phyloP scores from a whole-genome alignment of 2,797 vertebrate species.

The Parotocinclus haroldoi region DNA sequence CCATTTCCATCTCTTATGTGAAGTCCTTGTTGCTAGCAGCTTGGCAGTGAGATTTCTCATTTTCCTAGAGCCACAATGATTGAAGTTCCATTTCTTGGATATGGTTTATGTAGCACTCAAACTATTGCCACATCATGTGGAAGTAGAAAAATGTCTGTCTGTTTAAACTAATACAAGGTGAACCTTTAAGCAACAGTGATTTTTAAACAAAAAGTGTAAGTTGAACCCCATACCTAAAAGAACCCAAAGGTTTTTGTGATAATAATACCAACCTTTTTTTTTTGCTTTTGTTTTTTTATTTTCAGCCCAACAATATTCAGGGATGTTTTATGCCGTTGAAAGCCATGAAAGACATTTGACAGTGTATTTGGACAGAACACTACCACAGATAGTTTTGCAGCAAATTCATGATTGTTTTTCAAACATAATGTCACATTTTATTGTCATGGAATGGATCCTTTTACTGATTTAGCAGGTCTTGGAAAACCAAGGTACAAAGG shows the following conservation, averaged over 20 bases:
- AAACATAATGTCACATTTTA: neutral
- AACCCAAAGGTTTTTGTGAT: constrained; percentile 4
- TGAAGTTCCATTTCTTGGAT: neutral
- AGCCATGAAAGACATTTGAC: constrained; percentile 23
- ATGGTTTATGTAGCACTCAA: too few relatives aligned
- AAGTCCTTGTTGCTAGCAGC: neutral
- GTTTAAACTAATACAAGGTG: constrained; percentile 14
- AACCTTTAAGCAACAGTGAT: constrained; percentile 3
- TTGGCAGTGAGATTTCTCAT: neutral
- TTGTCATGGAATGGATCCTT: too few relatives aligned
- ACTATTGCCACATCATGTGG: neutral
- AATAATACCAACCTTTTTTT: neutral
- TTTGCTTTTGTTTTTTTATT: constrained; percentile 3
- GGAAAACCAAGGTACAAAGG: too few relatives aligned
- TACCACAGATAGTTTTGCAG: neutral
- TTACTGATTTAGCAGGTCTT: too few relatives aligned
- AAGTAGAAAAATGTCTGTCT: neutral
- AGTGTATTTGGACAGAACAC: neutral
- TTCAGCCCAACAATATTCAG: constrained; percentile 14
- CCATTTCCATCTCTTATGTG: neutral
- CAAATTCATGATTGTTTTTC: constrained; percentile 9
- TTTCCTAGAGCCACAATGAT: neutral
- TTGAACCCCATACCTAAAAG: constrained; percentile 16
- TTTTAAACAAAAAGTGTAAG: constrained; percentile 24
- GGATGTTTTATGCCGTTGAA: constrained; percentile 1